Percentiles rank a stretch among this genome's conserved stretches.
phyloP scores from a whole-genome alignment of 2,888 invertebrate species.

The Salticus scenicus region DNA sequence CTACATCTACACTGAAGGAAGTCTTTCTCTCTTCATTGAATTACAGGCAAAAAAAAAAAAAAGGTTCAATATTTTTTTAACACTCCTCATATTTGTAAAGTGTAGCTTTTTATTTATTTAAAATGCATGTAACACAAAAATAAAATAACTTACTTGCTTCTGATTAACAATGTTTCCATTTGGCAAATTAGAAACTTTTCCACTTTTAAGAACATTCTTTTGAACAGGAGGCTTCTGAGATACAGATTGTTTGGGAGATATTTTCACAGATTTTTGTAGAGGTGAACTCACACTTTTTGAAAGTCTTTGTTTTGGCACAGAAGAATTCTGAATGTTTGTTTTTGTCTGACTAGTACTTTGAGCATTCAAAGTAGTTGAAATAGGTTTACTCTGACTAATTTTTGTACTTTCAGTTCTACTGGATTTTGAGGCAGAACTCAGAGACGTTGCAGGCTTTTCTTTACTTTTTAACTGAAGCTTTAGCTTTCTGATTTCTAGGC shows the following conservation, averaged over 20 bases:
- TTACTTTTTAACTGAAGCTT: constrained; percentile 48
- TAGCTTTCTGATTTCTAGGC: constrained; percentile 52
- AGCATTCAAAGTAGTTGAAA: neutral
- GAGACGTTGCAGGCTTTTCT: constrained; percentile 23
- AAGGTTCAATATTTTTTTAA: too few species aligned
- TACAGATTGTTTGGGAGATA: neutral
- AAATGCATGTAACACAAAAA: too few species aligned
- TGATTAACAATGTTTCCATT: neutral
- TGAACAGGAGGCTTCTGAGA: neutral
- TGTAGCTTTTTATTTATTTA: too few species aligned
- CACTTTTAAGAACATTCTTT: neutral
- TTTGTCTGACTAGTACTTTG: neutral
- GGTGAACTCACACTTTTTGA: neutral
- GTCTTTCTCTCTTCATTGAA: too few species aligned
- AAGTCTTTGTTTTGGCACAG: neutral
- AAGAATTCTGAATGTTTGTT: neutral
- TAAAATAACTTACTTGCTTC: constrained; percentile 31
- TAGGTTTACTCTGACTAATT: neutral
- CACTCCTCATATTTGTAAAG: too few species aligned
- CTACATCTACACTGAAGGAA: too few species aligned
- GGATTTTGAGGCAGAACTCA: constrained; percentile 21
- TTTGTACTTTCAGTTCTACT: neutral
- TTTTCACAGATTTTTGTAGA: neutral
- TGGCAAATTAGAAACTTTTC: neutral
- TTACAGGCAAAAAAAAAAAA: too few species aligned